These are phyloP conservation scores for Ypsolopha scabrella DNA, from an alignment of 2,888 invertebrate genomes.

Conservation along the genomic window DNA sequence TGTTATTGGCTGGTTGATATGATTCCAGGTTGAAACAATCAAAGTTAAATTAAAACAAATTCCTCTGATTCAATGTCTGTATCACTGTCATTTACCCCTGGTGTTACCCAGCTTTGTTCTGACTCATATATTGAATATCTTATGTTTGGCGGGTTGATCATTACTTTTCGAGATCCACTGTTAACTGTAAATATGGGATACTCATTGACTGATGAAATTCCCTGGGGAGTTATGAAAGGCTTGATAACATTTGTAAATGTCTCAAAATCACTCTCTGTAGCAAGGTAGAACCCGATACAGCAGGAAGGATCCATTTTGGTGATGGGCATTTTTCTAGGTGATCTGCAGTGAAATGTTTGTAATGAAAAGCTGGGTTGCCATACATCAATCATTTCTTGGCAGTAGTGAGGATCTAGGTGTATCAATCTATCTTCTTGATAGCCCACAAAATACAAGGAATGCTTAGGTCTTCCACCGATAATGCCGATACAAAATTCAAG, in stretches of 20 bases:
- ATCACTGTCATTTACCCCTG: constrained; percentile 66
- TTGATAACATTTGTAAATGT: constrained; percentile 78
- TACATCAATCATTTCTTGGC: constrained; percentile 91
- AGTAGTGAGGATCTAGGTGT: constrained; percentile 94
- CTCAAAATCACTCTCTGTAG: constrained; percentile 80
- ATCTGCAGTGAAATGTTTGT: constrained; percentile 86
- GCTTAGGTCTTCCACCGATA: constrained; percentile 93
- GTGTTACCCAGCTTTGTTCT: constrained; percentile 61
- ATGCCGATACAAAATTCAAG: constrained; percentile 89
- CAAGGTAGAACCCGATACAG: constrained; percentile 90
- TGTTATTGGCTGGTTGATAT: background rate
- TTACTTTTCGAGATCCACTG: constrained; percentile 76
- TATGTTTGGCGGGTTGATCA: constrained; percentile 66
- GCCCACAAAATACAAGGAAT: constrained; percentile 94
- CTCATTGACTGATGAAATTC: constrained; percentile 64
- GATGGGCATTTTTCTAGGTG: constrained; percentile 86
- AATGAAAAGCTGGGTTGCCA: constrained; percentile 82
- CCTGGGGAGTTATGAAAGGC: constrained; percentile 62
- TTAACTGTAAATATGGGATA: constrained; percentile 89
- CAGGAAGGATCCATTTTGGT: constrained; percentile 94
- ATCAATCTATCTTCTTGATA: constrained; percentile 94
- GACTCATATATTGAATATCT: constrained; percentile 68
- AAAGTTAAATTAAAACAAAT: constrained; percentile 74
- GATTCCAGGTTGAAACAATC: background rate
- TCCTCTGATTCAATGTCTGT: constrained; percentile 79